Percentiles rank a stretch among this genome's conserved stretches.
These are phyloP conservation scores for Tricholauxania praeusta DNA, from an alignment of 2,888 invertebrate species.

Conservation along the genomic window DNA sequence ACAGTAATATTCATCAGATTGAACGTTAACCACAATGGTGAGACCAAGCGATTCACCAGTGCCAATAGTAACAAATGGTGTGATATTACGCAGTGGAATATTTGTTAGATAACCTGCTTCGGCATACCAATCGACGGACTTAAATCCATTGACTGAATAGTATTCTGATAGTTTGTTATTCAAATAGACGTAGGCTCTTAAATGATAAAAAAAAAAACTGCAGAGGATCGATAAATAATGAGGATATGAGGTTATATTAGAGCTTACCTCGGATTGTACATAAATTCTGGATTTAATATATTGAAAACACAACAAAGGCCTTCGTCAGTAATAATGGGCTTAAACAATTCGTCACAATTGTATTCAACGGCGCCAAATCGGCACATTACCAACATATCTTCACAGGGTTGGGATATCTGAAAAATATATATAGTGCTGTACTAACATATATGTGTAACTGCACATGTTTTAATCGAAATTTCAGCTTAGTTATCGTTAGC, in stretches of 20 bases:
- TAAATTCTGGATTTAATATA: slow-evolving; percentile 73
- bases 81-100: slow-evolving; percentile 70
- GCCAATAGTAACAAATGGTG: slow-evolving; percentile 70
- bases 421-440: neutral
- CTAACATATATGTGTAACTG: too few relatives aligned
- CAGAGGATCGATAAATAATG: too few relatives aligned
- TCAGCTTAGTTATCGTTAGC: too few relatives aligned
- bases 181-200: too few relatives aligned
- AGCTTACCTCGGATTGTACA: slow-evolving; percentile 44
- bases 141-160: slow-evolving; percentile 21
- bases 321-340: slow-evolving; percentile 73
- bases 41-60: slow-evolving; percentile 80
- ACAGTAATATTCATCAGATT: slow-evolving; percentile 81
- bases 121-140: slow-evolving; percentile 76
- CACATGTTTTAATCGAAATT: too few relatives aligned
- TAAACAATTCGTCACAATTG: slow-evolving; percentile 77
- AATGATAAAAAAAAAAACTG: neutral
- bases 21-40: slow-evolving; percentile 77
- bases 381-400: slow-evolving; percentile 78
- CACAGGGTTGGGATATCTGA: slow-evolving; percentile 80
- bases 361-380: slow-evolving; percentile 73
- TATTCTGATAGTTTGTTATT: too few relatives aligned
- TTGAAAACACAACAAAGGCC: slow-evolving; percentile 89
- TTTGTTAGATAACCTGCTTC: slow-evolving; percentile 75
- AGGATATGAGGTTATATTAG: too few relatives aligned